Base-by-base conservation (phyloP, 2,797 vertebrate species). In the Lophura swinhoii region DNA sequence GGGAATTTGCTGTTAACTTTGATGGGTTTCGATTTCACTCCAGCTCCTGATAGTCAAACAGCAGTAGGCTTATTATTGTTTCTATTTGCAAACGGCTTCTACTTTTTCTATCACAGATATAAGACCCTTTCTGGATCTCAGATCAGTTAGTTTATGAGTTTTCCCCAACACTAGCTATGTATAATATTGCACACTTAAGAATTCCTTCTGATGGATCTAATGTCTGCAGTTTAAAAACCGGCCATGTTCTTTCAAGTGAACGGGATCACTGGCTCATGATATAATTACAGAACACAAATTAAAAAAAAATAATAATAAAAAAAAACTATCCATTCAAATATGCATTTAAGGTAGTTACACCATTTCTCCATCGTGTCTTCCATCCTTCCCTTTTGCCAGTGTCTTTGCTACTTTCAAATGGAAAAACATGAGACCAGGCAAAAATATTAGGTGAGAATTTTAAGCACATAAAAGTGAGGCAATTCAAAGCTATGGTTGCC, bases 1-100 rank as follows among this genome's bases (percentile, higher is more conserved):
- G 15, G 22, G 26, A 95, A 77, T 88, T 85, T 63, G 28, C 63
- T 81, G 28, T 69, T 67, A 70, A 46, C n/a, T 91, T 70, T 64
- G 63, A 86, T 3, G 2, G 26, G 11, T 77, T 53, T 78, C 37
- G 33, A 91, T 81, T 91, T 81, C 67, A 84, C 37, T 69, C 55
- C 82, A 89, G 17, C 28, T 89, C 39, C 44, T 44, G 37, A 76
- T 22, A 84, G 7, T 9, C 37, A 77, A 31, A 79, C 7, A 89
- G 58, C 17, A 53, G 33, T 12, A 46, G 37, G 20, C 2, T 79
- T 73, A 12, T 35, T 48, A 29, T 0, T 68, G 43, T 23, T 91
- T 51, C 4, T n/a, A 39, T 78, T 63, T 81, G 68, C 16, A 56
- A 96, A 63, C 10, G 12, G 26, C 18, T 84, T 73, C 46, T 78